Base-by-base conservation (phyloP, 2,888 invertebrate genomes). In the Lasiommata megera region DNA sequence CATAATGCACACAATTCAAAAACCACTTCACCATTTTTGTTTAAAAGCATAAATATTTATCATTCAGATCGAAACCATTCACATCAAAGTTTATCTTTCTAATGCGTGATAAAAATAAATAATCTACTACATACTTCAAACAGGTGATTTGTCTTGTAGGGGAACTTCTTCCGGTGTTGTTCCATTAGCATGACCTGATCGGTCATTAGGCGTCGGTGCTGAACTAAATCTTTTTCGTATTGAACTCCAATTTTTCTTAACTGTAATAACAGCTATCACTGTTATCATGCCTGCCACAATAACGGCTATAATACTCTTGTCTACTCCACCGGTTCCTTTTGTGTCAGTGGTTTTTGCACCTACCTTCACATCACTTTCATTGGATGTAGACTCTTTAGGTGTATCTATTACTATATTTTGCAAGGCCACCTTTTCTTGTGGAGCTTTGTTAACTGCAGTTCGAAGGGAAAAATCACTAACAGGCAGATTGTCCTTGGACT, bases 211-310 rank as follows among this genome's bases (percentile, higher is more conserved):
- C 40, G 84, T 78, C 11, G 85, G 82, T 7, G 81, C 72, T 8
- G 88, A 86, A 64, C 80, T 80, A 62, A 88, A 89, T 54, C 78
- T 71, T 56, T 83, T 87, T 63, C 68, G 85, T 37, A 91, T 88
- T n/a, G 88, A 87, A 67, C 87, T 92, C 85, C 92, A 92, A 72
- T 92, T 92, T 76, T 92, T 92, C 71, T 92, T 92, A 8, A 91
- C 82, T 11, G 89, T 86, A 52, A 93, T 91, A 12, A 88, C 92
- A 11, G 91, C 91, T 1, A 91, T 83, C 1, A 92, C 86, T 5
- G 92, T 76, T 3, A 92, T 80, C 78, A 92, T 88, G 1, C 91
- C 92, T 5, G 88, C 92, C 14, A 92, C 88, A 29, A 93, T 84
- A 17, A 93, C 78, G 36, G 89, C 89, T 50, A 93, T 84, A 3